Conservation (phyloP, 2,888 invertebrate genomes). For the Morpho achilles region DNA sequence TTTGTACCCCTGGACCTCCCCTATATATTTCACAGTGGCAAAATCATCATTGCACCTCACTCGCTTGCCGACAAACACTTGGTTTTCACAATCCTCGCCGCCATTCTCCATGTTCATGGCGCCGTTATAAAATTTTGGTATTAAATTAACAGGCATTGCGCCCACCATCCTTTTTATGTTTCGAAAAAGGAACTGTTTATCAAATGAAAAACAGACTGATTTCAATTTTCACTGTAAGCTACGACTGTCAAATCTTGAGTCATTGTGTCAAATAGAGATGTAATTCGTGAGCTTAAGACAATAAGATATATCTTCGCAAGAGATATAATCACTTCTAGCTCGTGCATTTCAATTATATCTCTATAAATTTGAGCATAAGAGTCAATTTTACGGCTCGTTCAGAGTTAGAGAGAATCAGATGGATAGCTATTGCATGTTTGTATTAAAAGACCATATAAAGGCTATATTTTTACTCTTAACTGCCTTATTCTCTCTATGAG, state of each 20-base stretch:
- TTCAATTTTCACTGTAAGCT: constrained; percentile 47
- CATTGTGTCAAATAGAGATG: constrained; percentile 13
- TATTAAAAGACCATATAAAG: too few species aligned
- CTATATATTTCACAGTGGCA: constrained; percentile 85
- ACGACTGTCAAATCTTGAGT: constrained; percentile 41
- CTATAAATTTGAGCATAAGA: too few species aligned
- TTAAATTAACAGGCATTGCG: constrained; percentile 76
- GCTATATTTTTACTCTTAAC: too few species aligned
- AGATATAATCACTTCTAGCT: too few species aligned
- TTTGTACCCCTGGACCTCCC: constrained; percentile 83
- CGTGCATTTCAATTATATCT: too few species aligned
- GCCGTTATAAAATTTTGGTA: constrained; percentile 76
- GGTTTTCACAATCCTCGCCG: constrained; percentile 62
- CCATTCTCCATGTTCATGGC: constrained; percentile 73
- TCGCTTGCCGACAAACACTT: constrained; percentile 70
- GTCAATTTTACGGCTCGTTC: too few species aligned
- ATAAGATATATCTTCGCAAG: too few species aligned
- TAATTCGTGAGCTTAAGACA: too few species aligned
- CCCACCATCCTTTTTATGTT: constrained; percentile 73
- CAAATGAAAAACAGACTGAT: constrained; percentile 68
- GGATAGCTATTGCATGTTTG: too few species aligned
- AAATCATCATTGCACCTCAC: constrained; percentile 65
- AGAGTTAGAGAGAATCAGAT: too few species aligned
- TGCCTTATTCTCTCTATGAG: too few species aligned
- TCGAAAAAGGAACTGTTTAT: constrained; percentile 69